Evolutionary conservation across 2,113 vertebrate species (phyloP), one percentile per base, ranked within the genome.

Genomic region (Amphilophus citrinellus): DNA sequence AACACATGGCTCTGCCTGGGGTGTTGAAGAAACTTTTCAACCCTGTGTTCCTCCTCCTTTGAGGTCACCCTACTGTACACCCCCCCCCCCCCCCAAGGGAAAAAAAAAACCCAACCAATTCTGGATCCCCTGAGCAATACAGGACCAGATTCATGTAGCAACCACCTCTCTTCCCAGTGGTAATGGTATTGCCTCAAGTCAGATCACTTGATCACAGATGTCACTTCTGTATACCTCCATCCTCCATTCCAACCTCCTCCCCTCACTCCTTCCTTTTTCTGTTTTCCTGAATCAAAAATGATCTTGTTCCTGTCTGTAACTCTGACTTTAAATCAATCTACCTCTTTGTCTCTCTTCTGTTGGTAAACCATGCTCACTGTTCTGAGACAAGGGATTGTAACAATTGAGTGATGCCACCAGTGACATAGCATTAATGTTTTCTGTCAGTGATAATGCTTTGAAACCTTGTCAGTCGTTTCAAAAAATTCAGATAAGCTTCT

Each of bases 261-360:
- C 77, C 76, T 71, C 73, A 44, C 77, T 61, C 79, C 79, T 87
- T 78, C 61, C 77, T 88, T 80, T 87, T 78, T 86, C 83, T 91
- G 59, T 88, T 84, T 80, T 82, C 84, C 77, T 80, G 68, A 84
- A 84, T 88, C 59, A 47, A 85, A 84, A 88, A 88, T 61, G 35
- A 89, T 87, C 80, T 83, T 87, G 71, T 83, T 92, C 84, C 85
- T 79, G 88, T 93, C 86, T 88, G 84, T 87, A 87, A 97, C 96
- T 96, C 95, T 93, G 95, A 97, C 95, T 96, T 96, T 88, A 92
- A 89, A 91, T 97, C 97, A 97, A 98, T 98, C 98, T 99, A 99
- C 98, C 98, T 99, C 98, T 97, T 87, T 95, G 96, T 97, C 96
- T 97, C 80, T 92, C 90, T 79, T 91, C 86, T 93, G 83, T 92